Percentiles rank a stretch among this genome's conserved stretches.
Conservation (phyloP, 2,797 vertebrate species). For the Leptatherina wallacei region DNA sequence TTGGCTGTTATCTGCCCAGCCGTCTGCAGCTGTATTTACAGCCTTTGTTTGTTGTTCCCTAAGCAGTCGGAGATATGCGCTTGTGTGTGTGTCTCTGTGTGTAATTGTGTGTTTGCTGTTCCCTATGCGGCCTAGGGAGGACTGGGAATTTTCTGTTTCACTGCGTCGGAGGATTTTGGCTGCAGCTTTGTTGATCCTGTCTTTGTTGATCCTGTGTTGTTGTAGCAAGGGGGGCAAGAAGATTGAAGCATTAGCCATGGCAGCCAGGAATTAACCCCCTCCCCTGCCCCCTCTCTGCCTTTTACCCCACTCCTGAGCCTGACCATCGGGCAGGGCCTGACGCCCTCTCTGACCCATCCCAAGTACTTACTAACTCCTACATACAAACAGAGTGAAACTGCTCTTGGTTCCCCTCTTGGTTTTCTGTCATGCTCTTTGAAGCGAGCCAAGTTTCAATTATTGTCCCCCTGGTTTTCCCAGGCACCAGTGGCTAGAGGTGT, state of each 20-base stretch:
- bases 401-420: conserved; percentile 72
- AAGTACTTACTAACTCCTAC: conserved; percentile 56
- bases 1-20: conserved; percentile 85
- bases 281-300: conserved; percentile 52
- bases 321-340: conserved; percentile 55
- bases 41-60: conserved; percentile 85
- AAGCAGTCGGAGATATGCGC: conserved; percentile 75
- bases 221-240: conserved; percentile 81
- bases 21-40: conserved; percentile 93
- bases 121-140: conserved; percentile 86
- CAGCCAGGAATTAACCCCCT: conserved; percentile 85
- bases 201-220: conserved; percentile 88
- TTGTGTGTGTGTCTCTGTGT: conserved; percentile 49
- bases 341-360: conserved; percentile 66
- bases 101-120: conserved; percentile 83
- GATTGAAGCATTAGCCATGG: conserved; percentile 88
- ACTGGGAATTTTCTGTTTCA: conserved; percentile 96
- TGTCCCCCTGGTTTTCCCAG: conserved; percentile 75
- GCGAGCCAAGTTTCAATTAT: conserved; percentile 88
- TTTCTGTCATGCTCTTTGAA: conserved; percentile 84
- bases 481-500: conserved; percentile 73
- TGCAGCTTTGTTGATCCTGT: conserved; percentile 90
- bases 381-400: conserved; percentile 65
- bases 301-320: conserved; percentile 47
- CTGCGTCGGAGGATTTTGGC: conserved; percentile 93